These are phyloP conservation scores for Calidris pygmaea DNA, from an alignment of 2,113 vertebrate genomes.

Conservation along the genomic window DNA sequence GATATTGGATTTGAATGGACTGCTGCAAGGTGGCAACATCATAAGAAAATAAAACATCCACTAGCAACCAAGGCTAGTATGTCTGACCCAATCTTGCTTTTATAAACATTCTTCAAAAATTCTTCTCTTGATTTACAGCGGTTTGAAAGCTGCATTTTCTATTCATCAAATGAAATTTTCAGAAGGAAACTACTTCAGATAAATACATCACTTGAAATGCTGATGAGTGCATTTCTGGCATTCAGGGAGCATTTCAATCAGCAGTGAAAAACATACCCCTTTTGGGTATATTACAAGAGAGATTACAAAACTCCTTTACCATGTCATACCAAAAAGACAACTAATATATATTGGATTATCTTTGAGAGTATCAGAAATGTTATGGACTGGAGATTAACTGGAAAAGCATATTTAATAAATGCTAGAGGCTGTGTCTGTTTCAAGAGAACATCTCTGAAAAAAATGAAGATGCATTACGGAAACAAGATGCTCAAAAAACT, in stretches of 20 bases:
- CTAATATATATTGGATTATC: not conserved
- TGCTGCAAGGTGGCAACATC: not conserved
- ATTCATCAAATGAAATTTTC: constrained; percentile 59
- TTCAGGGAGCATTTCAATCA: constrained; percentile 45
- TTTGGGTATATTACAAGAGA: not conserved
- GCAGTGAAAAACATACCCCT: not conserved
- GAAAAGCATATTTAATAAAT: not conserved
- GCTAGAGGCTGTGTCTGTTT: not conserved
- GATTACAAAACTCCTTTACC: not conserved
- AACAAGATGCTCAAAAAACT: not conserved
- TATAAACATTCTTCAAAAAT: not conserved
- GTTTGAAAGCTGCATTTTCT: constrained; percentile 38
- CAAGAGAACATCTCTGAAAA: not conserved
- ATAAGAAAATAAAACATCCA: not conserved
- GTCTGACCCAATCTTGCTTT: not conserved
- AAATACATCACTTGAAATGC: constrained; percentile 56
- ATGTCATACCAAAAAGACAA: not conserved
- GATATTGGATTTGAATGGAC: not conserved
- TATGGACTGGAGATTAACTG: not conserved
- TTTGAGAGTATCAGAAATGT: not conserved
- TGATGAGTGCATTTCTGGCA: constrained; percentile 43
- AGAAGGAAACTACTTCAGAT: constrained; percentile 51
- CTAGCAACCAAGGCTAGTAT: not conserved
- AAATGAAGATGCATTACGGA: not conserved
- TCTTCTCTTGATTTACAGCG: not conserved